Base-by-base conservation (phyloP, 2,888 invertebrate species). In the Drosophila anomalata region DNA sequence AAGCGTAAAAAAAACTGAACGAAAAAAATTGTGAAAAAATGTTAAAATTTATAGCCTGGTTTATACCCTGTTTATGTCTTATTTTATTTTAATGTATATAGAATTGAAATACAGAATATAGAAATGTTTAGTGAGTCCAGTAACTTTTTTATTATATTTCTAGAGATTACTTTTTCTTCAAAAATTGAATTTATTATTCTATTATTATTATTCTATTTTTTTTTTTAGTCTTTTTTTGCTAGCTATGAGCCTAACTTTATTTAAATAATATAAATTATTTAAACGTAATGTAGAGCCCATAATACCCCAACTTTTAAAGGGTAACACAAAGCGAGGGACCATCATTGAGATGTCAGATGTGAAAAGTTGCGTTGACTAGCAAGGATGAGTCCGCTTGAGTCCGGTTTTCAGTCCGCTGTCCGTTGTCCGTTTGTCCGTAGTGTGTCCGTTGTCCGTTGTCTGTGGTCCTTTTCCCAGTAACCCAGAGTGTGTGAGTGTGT, bases 341-440 rank as follows among this genome's bases (percentile, higher is more conserved):
- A 63, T 75, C 85, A 82, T 87, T 78, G 82, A 82, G 87, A 87
- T 82, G 87, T 87, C 82, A 82, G 81, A 82, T 81, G 79, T 87
- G 79, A 82, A 82, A 87, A 87, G 85, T 82, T 62, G 81, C 73
- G 69, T 77, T 67, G 59, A 46, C 56, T 58, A 39, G 55, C 71
- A 42, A 57, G 58, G 66, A 31, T 57, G 48, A 17, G 20, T 50
- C 12, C 20, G 17, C 26, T 17, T 36, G 11, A 36, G 20, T 14
- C 52, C 39, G 14, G 48, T 33, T 33, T 41, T 17, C 14, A 9
- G 44, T 11, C 14, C 44, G 22, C 11, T 20, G 54, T 29, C 52
- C 14, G 26, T 8, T 36, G 36, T 14, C 36, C 33, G 4, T 29
- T 29, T 29, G 29, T 29, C 29, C 29, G 9, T 29, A 29, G 29